Conservation (phyloP, 2,113 vertebrate genomes). For the Herpailurus yagouaroundi region DNA sequence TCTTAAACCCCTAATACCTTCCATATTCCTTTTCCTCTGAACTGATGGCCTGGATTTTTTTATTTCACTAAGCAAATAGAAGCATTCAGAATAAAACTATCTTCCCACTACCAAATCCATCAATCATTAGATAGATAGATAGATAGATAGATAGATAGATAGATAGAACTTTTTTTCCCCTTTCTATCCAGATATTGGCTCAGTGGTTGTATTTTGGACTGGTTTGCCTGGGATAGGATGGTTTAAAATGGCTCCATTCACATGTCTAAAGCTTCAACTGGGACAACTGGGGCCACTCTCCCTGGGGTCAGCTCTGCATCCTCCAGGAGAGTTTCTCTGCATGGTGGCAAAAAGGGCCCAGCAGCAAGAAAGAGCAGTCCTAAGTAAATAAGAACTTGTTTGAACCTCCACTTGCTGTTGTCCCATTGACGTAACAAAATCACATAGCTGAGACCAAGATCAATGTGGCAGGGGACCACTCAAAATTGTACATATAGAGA, state of each 20-base stretch:
- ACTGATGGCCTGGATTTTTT: neutral
- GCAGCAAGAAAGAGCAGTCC: neutral
- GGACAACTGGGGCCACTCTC: neutral
- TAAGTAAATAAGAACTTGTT: neutral
- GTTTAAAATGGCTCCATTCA: neutral
- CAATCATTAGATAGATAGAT: neutral
- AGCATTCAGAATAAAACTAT: neutral
- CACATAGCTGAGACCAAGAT: neutral
- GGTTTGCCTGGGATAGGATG: neutral
- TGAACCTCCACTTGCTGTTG: neutral
- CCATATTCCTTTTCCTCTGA: neutral
- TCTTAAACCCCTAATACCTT: neutral
- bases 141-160: neutral
- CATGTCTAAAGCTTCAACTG: neutral
- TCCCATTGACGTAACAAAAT: neutral
- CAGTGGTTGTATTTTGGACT: neutral
- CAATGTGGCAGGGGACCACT: neutral
- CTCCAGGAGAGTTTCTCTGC: neutral
- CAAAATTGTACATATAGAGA: neutral
- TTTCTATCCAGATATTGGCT: neutral
- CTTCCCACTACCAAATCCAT: neutral
- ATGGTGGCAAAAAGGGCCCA: neutral
- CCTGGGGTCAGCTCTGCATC: neutral
- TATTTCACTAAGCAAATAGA: neutral
- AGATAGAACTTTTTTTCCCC: neutral